Evolutionary conservation across 2,888 invertebrate genomes (phyloP), one percentile per base, ranked within the genome.

Genomic region (Patella caerulea): DNA sequence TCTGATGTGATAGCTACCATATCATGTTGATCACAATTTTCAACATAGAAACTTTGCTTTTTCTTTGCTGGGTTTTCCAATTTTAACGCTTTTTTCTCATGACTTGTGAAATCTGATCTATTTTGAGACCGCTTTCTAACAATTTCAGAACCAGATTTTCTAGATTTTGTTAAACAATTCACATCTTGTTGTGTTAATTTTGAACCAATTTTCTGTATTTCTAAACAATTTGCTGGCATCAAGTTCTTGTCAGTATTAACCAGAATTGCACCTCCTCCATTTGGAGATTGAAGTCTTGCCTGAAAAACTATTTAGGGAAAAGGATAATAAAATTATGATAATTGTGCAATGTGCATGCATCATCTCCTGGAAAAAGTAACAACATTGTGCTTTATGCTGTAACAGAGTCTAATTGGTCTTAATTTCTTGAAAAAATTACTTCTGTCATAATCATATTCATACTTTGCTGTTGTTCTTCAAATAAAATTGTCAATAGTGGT

Each of bases 361-460:
- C 83, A 85, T 84, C 81, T 84, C 79, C 12, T 85, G 75, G 74
- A 86, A 82, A n/a, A 81, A 83, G 71, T 83, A 81, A 72, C 80
- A 79, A n/a, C 45, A 45, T 45, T 7, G 7, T 0, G 45, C 45
- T 45, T 7, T 45, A 9, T 45, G 45, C 45, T 9, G 5, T 34
- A 34, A 34, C 34, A 34, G 34, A 34, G 5, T 5, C 0, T 34
- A 34, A 34, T 34, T 34, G 34, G 34, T 34, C 5, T 45, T 45
- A 45, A 45, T 45, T 45, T 45, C 45, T 45, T 45, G 9, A 45
- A 45, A 9, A 45, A 45, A 9, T 45, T 45, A 45, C 45, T 45
- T 45, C 5, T 45, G 78, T 78, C 70, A 71, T 78, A 19, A 73
- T 78, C 24, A 73, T 75, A 45, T 56, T 53, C 59, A 24, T 75